Percentiles rank a stretch among this genome's conserved stretches.
These are phyloP conservation scores for Drosophila oshimai DNA, from an alignment of 1,140 invertebrate species.

Conservation along the genomic window DNA sequence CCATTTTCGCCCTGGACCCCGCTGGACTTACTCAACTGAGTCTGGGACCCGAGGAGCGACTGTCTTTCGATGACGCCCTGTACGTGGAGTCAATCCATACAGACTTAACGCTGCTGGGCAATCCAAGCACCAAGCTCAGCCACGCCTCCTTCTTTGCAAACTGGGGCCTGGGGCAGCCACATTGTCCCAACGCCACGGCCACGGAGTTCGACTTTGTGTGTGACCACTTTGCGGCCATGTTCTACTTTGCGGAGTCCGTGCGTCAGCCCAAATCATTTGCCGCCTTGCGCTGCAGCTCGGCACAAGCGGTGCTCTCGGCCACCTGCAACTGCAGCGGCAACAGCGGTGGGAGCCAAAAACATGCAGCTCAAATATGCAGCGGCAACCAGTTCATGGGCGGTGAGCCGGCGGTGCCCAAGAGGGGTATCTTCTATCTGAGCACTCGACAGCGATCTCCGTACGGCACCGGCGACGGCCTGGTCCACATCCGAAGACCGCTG, in stretches of 20 bases:
- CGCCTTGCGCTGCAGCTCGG: slow-evolving; percentile 47
- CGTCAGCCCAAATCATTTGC: slow-evolving; percentile 54
- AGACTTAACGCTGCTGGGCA: slow-evolving; percentile 85
- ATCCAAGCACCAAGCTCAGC: slow-evolving; percentile 84
- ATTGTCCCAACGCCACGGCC: slow-evolving; percentile 84
- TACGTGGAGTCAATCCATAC: slow-evolving; percentile 91
- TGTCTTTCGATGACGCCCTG: slow-evolving; percentile 86
- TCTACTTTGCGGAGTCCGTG: slow-evolving; percentile 74
- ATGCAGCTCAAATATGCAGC: slow-evolving; percentile 10
- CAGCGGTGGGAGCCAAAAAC: neutral
- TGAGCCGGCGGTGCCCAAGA: slow-evolving; percentile 67
- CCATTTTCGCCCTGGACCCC: slow-evolving; percentile 84
- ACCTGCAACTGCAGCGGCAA: slow-evolving; percentile 44
- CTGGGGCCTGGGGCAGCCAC: slow-evolving; percentile 87
- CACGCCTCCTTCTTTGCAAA: slow-evolving; percentile 89
- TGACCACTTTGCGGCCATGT: slow-evolving; percentile 72
- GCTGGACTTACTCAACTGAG: slow-evolving; percentile 82
- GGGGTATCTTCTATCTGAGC: slow-evolving; percentile 68
- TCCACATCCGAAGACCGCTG: slow-evolving; percentile 47
- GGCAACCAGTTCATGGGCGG: slow-evolving; percentile 70
- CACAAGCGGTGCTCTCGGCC: slow-evolving; percentile 14
- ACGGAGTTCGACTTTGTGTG: slow-evolving; percentile 74
- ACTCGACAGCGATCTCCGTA: slow-evolving; percentile 43
- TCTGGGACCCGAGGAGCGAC: slow-evolving; percentile 68
- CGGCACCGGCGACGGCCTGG: slow-evolving; percentile 45